Conservation (phyloP, 2,797 vertebrate species). For the Microtus californicus region DNA sequence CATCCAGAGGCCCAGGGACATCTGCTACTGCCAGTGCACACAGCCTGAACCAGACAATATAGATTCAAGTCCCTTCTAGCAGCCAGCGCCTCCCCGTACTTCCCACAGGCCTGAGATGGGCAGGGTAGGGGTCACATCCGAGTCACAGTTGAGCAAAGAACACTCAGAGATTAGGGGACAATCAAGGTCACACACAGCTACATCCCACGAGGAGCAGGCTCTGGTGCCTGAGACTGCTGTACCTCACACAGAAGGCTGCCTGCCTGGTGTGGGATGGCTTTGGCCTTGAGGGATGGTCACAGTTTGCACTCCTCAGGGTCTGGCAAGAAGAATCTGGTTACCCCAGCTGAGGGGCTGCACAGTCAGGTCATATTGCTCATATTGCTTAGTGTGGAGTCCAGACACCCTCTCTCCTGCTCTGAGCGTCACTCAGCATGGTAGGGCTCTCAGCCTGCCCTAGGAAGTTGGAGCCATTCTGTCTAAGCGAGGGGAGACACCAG, state of each 20-base stretch:
- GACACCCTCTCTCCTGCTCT: not conserved
- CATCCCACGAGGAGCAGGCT: not conserved
- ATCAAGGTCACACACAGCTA: not conserved
- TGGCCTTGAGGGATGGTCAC: not conserved
- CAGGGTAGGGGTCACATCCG: not conserved
- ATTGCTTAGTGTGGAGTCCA: not conserved
- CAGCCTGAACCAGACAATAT: not conserved
- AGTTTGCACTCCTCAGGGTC: not conserved
- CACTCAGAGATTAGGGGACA: not conserved
- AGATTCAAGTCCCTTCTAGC: not conserved
- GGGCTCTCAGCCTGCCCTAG: not conserved
- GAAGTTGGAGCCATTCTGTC: constrained; percentile 35
- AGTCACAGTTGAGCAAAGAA: not conserved
- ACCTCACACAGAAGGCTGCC: not conserved
- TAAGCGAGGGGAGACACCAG: not conserved
- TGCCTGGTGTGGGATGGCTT: not conserved
- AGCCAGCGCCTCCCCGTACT: not conserved
- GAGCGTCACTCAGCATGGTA: not conserved
- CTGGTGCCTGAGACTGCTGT: not conserved
- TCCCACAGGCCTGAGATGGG: not conserved
- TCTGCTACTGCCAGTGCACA: not conserved
- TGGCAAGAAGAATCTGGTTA: not conserved
- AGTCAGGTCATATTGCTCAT: not conserved
- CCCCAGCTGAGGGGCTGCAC: not conserved
- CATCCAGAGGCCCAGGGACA: not conserved